phyloP scores from a whole-genome alignment of 2,888 invertebrate species.

The Hylaea fasciaria region DNA sequence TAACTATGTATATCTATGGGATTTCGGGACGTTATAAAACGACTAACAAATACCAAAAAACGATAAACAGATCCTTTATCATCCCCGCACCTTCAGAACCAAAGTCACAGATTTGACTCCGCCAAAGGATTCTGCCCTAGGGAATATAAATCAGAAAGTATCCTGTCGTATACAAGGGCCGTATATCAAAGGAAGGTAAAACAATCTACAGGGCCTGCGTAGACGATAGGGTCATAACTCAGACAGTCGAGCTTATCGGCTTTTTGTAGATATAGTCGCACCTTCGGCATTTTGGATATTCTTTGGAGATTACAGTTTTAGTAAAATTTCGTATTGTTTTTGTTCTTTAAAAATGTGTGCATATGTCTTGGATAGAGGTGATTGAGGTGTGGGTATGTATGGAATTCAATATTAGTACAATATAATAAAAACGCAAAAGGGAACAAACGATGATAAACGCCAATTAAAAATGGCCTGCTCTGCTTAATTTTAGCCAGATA shows the following conservation, averaged over 20 bases:
- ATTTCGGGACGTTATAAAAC: too few species aligned
- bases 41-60: background rate
- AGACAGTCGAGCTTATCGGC: slow-evolving; percentile 39
- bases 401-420: too few species aligned
- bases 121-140: slow-evolving; percentile 29
- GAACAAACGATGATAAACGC: too few species aligned
- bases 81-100: slow-evolving; percentile 17
- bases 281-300: slow-evolving; percentile 34
- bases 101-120: slow-evolving; percentile 40
- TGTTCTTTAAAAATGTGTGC: background rate
- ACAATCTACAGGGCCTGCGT: slow-evolving; percentile 49
- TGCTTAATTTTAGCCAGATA: too few species aligned
- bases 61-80: slow-evolving; percentile 6
- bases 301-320: slow-evolving; percentile 5
- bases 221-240: slow-evolving; percentile 41
- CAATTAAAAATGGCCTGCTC: too few species aligned
- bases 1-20: too few species aligned
- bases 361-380: too few species aligned
- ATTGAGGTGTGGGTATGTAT: too few species aligned
- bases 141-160: slow-evolving; percentile 54
- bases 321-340: background rate
- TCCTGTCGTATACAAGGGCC: slow-evolving; percentile 40
- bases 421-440: too few species aligned
- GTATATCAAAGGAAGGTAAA: slow-evolving; percentile 56
- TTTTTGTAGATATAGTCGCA: slow-evolving; percentile 36